Evolutionary conservation across 2,113 vertebrate genomes (phyloP).

Genomic region (Excalfactoria chinensis): DNA sequence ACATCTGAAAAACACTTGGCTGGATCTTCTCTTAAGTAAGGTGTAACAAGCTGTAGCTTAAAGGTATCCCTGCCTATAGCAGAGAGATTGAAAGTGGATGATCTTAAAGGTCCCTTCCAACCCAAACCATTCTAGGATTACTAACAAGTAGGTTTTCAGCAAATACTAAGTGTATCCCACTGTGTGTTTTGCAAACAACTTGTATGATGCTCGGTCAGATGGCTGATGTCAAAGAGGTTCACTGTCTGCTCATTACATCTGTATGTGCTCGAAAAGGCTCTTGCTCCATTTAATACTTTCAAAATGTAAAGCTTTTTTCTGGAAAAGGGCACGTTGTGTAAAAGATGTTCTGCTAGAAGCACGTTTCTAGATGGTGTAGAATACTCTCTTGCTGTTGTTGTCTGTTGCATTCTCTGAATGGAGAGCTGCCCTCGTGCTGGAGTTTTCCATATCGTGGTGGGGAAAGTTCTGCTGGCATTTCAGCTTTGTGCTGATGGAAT

Average conservation of each 20-base stretch:
- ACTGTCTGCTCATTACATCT: neutral
- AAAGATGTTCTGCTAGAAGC: slow-evolving; percentile 12
- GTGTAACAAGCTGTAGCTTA: neutral
- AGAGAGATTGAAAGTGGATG: no score
- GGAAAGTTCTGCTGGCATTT: neutral
- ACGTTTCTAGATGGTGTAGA: neutral
- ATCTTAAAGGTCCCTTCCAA: no score
- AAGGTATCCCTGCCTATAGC: neutral
- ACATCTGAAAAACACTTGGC: neutral
- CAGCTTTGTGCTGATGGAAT: neutral
- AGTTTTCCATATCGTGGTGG: neutral
- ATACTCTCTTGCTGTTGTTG: neutral
- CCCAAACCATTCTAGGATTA: neutral
- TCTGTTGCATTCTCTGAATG: neutral
- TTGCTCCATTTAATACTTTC: neutral
- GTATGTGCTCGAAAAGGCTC: neutral
- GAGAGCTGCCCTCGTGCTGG: neutral
- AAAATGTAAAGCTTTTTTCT: neutral
- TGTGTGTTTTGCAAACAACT: neutral
- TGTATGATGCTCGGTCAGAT: neutral
- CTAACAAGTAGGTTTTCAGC: neutral
- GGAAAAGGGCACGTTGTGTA: neutral
- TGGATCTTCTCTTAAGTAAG: neutral
- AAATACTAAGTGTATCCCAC: neutral
- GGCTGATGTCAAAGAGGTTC: neutral